Evolutionary conservation across 2,888 invertebrate species (phyloP).

Genomic region (Lobophora halterata): DNA sequence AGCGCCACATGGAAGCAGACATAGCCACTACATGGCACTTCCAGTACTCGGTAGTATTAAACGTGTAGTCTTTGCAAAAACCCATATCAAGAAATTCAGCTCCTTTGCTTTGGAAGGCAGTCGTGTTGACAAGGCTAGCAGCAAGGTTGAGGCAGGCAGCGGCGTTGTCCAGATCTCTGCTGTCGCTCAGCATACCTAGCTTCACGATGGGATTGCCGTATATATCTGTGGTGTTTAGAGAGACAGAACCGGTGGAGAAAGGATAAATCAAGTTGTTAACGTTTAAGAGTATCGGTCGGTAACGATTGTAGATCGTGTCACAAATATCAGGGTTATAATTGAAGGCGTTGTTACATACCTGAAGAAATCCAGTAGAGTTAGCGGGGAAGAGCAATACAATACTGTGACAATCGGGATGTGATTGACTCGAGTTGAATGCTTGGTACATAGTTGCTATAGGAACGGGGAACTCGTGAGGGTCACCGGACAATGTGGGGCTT

Average conservation of each 20-base stretch:
- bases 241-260: constrained; percentile 30
- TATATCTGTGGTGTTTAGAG: constrained; percentile 21
- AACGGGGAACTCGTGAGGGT: constrained; percentile 27
- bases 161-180: constrained; percentile 15
- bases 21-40: constrained; percentile 30
- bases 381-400: constrained; percentile 32
- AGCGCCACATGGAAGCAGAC: constrained; percentile 37
- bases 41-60: constrained; percentile 25
- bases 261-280: constrained; percentile 29
- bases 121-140: constrained; percentile 10
- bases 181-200: constrained; percentile 11
- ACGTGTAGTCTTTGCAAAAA: constrained; percentile 5
- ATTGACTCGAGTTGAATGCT: constrained; percentile 20
- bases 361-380: constrained; percentile 26
- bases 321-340: constrained; percentile 37
- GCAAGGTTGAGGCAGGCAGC: constrained; percentile 1
- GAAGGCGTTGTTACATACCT: constrained; percentile 35
- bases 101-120: constrained; percentile 16
- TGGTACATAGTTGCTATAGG: constrained; percentile 29
- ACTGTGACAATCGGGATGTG: constrained; percentile 37
- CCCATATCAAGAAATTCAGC: constrained; percentile 21
- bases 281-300: constrained; percentile 14
- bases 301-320: constrained; percentile 26
- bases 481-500: not conserved
- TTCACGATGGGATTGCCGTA: constrained; percentile 20